phyloP scores from a whole-genome alignment of 2,113 vertebrate species.

The Varanus salvator region DNA sequence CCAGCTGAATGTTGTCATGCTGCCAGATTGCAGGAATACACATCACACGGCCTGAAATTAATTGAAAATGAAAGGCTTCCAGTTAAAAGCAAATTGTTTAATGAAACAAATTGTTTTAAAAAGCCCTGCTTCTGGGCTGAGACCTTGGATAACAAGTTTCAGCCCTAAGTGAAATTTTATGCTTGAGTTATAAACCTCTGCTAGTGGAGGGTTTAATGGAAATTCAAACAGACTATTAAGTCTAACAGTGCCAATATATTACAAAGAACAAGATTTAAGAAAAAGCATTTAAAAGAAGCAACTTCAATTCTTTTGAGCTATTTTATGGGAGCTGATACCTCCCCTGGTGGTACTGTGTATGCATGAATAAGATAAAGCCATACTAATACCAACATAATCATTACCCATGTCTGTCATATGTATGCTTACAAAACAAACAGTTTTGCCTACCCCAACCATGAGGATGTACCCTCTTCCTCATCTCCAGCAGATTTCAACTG shows the following conservation, averaged over 20 bases:
- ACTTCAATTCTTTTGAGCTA: slow-evolving; percentile 65
- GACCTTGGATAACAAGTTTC: slow-evolving; percentile 69
- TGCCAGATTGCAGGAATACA: slow-evolving; percentile 18
- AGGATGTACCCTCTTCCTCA: neutral
- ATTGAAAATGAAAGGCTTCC: slow-evolving; percentile 59
- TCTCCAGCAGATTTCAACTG: neutral
- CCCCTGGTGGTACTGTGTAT: slow-evolving; percentile 28
- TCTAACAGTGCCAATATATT: slow-evolving; percentile 67
- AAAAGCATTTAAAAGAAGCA: slow-evolving; percentile 65
- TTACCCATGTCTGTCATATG: neutral
- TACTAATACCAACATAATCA: neutral
- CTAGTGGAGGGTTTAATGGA: slow-evolving; percentile 70
- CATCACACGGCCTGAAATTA: slow-evolving; percentile 47
- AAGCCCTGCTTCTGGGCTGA: slow-evolving; percentile 52
- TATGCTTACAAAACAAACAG: neutral
- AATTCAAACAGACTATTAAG: slow-evolving; percentile 74
- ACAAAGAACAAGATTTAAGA: slow-evolving; percentile 55
- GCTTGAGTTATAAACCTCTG: slow-evolving; percentile 63
- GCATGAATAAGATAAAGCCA: neutral
- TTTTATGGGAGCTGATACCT: slow-evolving; percentile 66
- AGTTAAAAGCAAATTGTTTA: slow-evolving; percentile 60
- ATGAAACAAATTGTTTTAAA: slow-evolving; percentile 58
- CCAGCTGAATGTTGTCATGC: neutral
- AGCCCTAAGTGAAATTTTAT: slow-evolving; percentile 60
- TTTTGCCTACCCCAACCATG: too few relatives aligned